Evolutionary conservation across 2,113 vertebrate genomes (phyloP).

Genomic region (Riparia riparia): DNA sequence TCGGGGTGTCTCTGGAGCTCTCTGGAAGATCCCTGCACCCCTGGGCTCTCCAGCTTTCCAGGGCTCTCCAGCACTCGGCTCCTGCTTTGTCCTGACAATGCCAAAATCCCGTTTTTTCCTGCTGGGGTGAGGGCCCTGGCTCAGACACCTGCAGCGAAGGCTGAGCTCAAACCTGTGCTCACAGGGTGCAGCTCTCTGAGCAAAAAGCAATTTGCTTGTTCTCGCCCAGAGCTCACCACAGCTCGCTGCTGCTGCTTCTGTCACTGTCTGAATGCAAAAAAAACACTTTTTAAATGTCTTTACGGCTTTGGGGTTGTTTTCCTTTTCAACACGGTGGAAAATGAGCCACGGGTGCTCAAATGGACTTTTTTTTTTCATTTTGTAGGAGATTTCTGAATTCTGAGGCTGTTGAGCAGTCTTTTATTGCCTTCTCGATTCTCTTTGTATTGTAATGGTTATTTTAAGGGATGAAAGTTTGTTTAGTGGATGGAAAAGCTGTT

Average conservation of each 20-base stretch:
- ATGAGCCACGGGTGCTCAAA: not conserved
- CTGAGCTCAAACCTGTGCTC: not conserved
- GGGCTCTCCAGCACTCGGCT: not conserved
- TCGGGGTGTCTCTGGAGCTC: not conserved
- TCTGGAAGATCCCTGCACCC: not conserved
- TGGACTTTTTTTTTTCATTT: not conserved
- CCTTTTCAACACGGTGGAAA: not conserved
- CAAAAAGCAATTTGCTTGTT: not conserved
- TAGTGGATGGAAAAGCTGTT: not conserved
- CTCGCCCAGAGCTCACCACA: not conserved
- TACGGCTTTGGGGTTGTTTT: not conserved
- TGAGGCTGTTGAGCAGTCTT: slow-evolving; percentile 48
- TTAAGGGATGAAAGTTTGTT: not conserved
- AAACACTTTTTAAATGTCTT: not conserved
- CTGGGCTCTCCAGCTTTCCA: not conserved
- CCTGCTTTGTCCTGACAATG: not conserved
- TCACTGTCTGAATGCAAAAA: not conserved
- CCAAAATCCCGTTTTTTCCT: not conserved
- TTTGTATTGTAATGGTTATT: slow-evolving; percentile 8
- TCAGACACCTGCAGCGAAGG: not conserved
- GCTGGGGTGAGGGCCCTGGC: not conserved
- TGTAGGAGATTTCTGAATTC: not conserved
- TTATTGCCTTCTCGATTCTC: not conserved
- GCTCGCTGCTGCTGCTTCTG: not conserved
- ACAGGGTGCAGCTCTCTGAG: accelerated